Evolutionary conservation across 1,140 invertebrate species (phyloP), one percentile per base, ranked within the genome.

Genomic region (Nasonia longicornis): DNA sequence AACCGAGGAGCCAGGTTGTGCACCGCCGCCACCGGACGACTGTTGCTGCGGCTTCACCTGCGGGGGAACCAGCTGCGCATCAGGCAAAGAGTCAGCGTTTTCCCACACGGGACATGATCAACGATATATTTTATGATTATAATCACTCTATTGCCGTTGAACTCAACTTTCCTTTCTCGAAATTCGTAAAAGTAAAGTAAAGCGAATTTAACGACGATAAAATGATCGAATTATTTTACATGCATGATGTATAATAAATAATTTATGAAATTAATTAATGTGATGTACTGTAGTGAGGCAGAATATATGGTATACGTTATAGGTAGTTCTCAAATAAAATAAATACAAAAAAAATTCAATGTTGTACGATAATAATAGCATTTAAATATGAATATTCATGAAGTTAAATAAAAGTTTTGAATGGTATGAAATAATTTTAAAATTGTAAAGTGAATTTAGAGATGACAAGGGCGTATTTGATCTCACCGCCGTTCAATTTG

Each of bases 11-110:
- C 89, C 89, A 31, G 89, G 84, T 84, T 91, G 90, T 29, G 87
- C 85, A 63, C 89, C 89, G 77, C 89, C 88, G 82, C 88, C 91
- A 66, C 91, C 91, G 48, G 92, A 91, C 70, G 91, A 90, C 88
- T 95, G 93, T 90, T 94, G 94, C 86, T 95, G 95, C 83, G 94
- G 94, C 90, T 95, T 95, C 85, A 95, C 94, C 92, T 95, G 88
- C 88, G 89, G 89, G 89, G 89, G 90, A 91, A 92, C 89, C 88
- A 91, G 90, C 90, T 92, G 90, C 90, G 89, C 91, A 91, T 91
- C 90, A 91, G 90, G 88, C 89, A 91, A 90, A 91, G 89, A 91
- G 90, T 91, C 90, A 91, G 90, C 89, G 84, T 89, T 85, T 90
- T 90, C 89, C 90, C 90, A 89, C 89, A 90, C 85, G 89, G 93